Base-by-base conservation (phyloP, 2,797 vertebrate species). In the Leuciscus waleckii region DNA sequence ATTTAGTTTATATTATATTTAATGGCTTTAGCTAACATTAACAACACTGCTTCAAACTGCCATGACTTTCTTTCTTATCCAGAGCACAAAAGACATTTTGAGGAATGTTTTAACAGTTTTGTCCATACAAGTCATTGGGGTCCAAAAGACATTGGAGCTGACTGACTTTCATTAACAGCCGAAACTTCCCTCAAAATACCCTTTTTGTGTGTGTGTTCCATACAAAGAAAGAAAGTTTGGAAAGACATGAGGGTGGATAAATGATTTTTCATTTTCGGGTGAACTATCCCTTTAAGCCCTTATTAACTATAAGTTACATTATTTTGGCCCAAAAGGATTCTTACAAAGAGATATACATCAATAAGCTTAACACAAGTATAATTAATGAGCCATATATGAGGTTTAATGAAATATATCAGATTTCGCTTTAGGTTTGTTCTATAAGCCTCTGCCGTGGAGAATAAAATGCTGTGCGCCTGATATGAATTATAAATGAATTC, bases 401-500 rank as follows among this genome's bases (percentile, higher is more conserved):
- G 23, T 68, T 76, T 75, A 69, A 81, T 69, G 79, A 37, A 81
- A 81, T 68, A 54, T 49, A 81, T 68, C 63, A 79, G 39, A 79
- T 79, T 65, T 79, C 4, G 17, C 67, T 71, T 58, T 68, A 49
- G 71, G 73, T 69, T 70, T 46, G 41, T 56, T 81, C 61, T 65
- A 26, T 58, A 58, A 84, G 71, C 29, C 65, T 51, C 32, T 41
- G 56, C 79, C 37, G 3, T 71, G 37, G 79, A 87, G 35, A 86
- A 68, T 63, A 79, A 58, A 87, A 78, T 73, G 63, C 41, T 69
- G 21, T 87, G 81, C 11, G 37, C 37, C 69, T 23, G 54, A 32
- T 51, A 43, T 87, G 84, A 87, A 84, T 84, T 86, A 81, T 87
- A 83, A 86, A 88, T 84, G 83, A 83, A 84, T 49, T 63, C 68